Evolutionary conservation across 2,888 invertebrate species (phyloP).

Genomic region (Penaeus monodon): DNA sequence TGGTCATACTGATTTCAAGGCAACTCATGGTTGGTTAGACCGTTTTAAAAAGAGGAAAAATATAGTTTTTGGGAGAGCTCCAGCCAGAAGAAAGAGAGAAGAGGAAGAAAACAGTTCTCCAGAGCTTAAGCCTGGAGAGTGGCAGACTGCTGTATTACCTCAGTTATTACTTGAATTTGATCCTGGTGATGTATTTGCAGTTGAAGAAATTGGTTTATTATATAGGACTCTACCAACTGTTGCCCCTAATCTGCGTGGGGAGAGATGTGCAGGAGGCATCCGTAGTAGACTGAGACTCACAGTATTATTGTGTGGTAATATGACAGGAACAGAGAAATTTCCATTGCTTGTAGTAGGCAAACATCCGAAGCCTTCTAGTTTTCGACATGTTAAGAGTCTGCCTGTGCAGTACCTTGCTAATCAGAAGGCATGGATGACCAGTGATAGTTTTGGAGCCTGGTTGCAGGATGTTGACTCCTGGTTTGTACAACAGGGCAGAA

Average conservation of each 20-base stretch:
- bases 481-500: slow-evolving; percentile 63
- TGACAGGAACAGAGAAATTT: slow-evolving; percentile 61
- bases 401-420: slow-evolving; percentile 62
- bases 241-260: slow-evolving; percentile 37
- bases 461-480: slow-evolving; percentile 62
- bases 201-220: slow-evolving; percentile 57
- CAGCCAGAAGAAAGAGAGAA: slow-evolving; percentile 55
- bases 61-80: slow-evolving; percentile 55
- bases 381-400: slow-evolving; percentile 52
- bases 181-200: slow-evolving; percentile 59
- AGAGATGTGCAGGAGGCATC: slow-evolving; percentile 59
- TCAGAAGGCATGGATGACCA: slow-evolving; percentile 62
- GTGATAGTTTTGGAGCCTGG: slow-evolving; percentile 61
- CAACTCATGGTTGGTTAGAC: slow-evolving; percentile 64
- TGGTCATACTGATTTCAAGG: slow-evolving; percentile 64
- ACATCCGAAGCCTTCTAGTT: slow-evolving; percentile 49
- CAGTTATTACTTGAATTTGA: slow-evolving; percentile 56
- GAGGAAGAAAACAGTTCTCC: slow-evolving; percentile 45
- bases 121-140: slow-evolving; percentile 50
- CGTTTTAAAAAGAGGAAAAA: slow-evolving; percentile 63
- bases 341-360: slow-evolving; percentile 61
- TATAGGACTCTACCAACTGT: slow-evolving; percentile 53
- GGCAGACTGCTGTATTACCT: slow-evolving; percentile 50
- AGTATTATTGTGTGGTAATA: slow-evolving; percentile 61
- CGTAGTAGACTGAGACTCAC: slow-evolving; percentile 57